Evolutionary conservation across 1,140 invertebrate species (phyloP).

Genomic region (Drosophila trapezifrons): DNA sequence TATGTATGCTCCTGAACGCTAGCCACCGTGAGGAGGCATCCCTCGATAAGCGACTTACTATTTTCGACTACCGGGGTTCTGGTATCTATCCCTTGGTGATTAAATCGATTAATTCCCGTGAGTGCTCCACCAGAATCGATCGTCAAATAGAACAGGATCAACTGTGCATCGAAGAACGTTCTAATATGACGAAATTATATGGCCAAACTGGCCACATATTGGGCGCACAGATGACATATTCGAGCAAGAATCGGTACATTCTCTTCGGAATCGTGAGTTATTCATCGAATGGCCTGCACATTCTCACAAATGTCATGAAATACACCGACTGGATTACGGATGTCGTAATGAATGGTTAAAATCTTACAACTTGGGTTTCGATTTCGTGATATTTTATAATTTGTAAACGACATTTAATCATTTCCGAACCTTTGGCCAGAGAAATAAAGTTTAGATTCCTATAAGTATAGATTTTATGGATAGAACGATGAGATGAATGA

Average conservation of each 20-base stretch:
- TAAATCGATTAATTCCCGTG: too few species aligned
- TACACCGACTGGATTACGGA: slow-evolving; percentile 5
- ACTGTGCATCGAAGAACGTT: not conserved
- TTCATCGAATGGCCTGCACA: not conserved
- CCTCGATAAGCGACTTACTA: not conserved
- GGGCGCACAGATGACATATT: not conserved
- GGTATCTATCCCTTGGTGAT: not conserved
- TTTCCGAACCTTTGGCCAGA: too few species aligned
- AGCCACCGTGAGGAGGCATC: too few species aligned
- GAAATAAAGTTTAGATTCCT: too few species aligned
- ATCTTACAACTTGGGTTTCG: too few species aligned
- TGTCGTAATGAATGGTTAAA: not conserved
- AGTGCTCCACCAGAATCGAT: not conserved
- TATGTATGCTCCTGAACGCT: not conserved
- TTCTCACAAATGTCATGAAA: slow-evolving; percentile 3
- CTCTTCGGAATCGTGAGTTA: slow-evolving; percentile 9
- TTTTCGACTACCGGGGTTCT: not conserved
- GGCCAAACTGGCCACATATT: not conserved
- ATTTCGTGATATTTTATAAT: too few species aligned
- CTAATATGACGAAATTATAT: too few species aligned
- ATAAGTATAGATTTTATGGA: too few species aligned
- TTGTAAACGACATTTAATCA: too few species aligned
- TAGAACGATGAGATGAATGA: too few species aligned
- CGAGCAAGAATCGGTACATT: not conserved
- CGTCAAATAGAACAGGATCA: not conserved